These are phyloP conservation scores for Xestoiulus laeticollis DNA, from an alignment of 2,888 invertebrate genomes.

Conservation along the genomic window DNA sequence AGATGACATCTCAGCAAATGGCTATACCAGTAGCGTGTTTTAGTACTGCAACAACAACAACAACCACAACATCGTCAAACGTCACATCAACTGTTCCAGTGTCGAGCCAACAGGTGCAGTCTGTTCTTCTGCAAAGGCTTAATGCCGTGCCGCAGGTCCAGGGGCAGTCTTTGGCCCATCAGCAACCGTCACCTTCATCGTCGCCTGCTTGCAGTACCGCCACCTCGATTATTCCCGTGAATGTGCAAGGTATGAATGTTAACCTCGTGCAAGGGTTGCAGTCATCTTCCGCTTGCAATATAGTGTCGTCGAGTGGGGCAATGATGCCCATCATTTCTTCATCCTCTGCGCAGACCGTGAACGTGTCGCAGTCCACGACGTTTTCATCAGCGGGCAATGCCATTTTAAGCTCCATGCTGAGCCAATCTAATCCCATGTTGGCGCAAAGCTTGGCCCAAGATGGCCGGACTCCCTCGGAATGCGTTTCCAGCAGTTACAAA, in stretches of 20 bases:
- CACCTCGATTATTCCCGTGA: constrained; percentile 57
- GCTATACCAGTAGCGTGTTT: constrained; percentile 44
- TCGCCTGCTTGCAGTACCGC: constrained; percentile 53
- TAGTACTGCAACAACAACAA: constrained; percentile 27
- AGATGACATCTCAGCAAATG: constrained; percentile 40
- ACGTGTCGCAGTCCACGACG: background rate
- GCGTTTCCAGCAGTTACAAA: background rate
- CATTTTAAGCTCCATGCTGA: constrained; percentile 52
- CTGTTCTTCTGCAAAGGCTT: constrained; percentile 58
- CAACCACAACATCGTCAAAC: constrained; percentile 7
- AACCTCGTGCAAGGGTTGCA: constrained; percentile 43
- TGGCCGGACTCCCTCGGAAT: background rate
- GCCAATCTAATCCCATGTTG: constrained; percentile 52
- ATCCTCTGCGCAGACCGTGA: background rate
- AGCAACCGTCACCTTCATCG: background rate
- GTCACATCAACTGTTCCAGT: constrained; percentile 29
- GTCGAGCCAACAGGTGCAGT: constrained; percentile 49
- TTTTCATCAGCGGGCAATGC: constrained; percentile 28
- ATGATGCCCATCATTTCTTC: background rate
- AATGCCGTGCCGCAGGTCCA: constrained; percentile 57
- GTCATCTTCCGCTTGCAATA: background rate
- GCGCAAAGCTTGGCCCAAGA: constrained; percentile 51
- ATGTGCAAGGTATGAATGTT: constrained; percentile 57
- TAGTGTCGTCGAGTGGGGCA: background rate
- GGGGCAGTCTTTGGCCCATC: constrained; percentile 53